phyloP scores from a whole-genome alignment of 2,113 vertebrate genomes.

The Symphodus melops region DNA sequence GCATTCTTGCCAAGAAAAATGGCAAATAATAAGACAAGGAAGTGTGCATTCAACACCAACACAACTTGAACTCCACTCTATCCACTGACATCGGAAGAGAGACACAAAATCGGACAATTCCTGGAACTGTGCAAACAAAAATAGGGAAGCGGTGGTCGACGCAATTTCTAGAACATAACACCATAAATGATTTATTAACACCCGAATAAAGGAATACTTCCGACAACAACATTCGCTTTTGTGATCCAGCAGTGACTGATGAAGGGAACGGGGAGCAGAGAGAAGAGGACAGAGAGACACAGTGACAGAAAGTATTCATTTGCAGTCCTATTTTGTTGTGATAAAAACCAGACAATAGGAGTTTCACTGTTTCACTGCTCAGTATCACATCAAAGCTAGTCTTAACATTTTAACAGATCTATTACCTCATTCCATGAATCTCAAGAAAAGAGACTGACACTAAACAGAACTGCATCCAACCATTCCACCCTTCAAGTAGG shows the following conservation, averaged over 20 bases:
- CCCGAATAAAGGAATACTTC: constrained; percentile 71
- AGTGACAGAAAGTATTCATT: constrained; percentile 29
- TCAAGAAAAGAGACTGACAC: constrained; percentile 46
- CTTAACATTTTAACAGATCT: constrained; percentile 34
- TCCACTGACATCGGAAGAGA: constrained; percentile 75
- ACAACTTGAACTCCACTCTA: constrained; percentile 75
- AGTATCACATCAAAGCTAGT: constrained; percentile 45
- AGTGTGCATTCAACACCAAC: constrained; percentile 74
- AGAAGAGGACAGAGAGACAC: not conserved
- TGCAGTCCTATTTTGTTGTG: constrained; percentile 14
- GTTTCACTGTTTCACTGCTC: constrained; percentile 49
- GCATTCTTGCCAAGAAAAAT: constrained; percentile 74
- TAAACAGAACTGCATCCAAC: constrained; percentile 57
- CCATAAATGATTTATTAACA: constrained; percentile 82
- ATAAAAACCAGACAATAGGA: constrained; percentile 56
- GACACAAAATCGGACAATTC: constrained; percentile 76
- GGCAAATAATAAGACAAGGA: constrained; percentile 74
- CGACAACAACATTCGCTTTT: constrained; percentile 53
- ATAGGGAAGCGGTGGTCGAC: constrained; percentile 71
- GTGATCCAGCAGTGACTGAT: constrained; percentile 33
- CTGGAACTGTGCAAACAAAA: constrained; percentile 76
- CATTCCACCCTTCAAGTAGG: constrained; percentile 20
- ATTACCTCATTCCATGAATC: constrained; percentile 50
- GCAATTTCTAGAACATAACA: constrained; percentile 60
- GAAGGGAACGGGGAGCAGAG: constrained; percentile 7